phyloP scores from a whole-genome alignment of 1,140 invertebrate species.

The Drosophila lowei region DNA sequence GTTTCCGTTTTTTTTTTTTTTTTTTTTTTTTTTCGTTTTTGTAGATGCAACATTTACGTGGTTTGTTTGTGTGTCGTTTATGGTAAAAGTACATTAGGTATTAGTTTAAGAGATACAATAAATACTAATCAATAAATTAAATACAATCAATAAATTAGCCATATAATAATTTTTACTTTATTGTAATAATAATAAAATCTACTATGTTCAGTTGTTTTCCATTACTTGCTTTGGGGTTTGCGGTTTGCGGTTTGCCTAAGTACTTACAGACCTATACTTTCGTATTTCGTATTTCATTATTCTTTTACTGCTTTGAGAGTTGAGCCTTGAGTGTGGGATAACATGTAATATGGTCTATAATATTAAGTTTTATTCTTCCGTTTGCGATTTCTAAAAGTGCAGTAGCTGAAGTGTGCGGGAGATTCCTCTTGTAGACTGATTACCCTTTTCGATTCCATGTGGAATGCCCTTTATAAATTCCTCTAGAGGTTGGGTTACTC shows the following conservation, averaged over 20 bases:
- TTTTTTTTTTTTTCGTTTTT: constrained; percentile 20
- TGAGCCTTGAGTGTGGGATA: neutral
- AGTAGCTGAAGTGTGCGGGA: neutral
- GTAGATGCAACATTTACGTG: constrained; percentile 49
- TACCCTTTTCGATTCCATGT: too few species aligned
- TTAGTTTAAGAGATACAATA: constrained; percentile 69
- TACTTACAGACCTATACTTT: constrained; percentile 47
- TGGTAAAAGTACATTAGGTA: constrained; percentile 75
- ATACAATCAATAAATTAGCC: constrained; percentile 74
- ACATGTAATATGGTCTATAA: neutral
- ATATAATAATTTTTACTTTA: constrained; percentile 40
- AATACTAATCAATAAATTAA: constrained; percentile 81
- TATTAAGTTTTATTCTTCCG: too few species aligned
- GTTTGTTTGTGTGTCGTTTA: constrained; percentile 45
- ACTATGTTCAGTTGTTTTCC: constrained; percentile 69
- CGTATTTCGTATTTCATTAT: constrained; percentile 24
- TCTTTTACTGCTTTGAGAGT: constrained; percentile 25
- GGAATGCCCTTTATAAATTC: constrained; percentile 9
- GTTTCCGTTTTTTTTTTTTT: constrained; percentile 44
- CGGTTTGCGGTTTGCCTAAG: constrained; percentile 13
- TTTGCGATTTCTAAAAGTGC: too few species aligned
- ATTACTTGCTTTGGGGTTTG: constrained; percentile 29
- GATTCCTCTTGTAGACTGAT: too few species aligned
- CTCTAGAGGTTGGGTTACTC: neutral
- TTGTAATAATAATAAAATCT: constrained; percentile 60